Conservation (phyloP, 2,797 vertebrate species). For the Lacerta agilis region DNA sequence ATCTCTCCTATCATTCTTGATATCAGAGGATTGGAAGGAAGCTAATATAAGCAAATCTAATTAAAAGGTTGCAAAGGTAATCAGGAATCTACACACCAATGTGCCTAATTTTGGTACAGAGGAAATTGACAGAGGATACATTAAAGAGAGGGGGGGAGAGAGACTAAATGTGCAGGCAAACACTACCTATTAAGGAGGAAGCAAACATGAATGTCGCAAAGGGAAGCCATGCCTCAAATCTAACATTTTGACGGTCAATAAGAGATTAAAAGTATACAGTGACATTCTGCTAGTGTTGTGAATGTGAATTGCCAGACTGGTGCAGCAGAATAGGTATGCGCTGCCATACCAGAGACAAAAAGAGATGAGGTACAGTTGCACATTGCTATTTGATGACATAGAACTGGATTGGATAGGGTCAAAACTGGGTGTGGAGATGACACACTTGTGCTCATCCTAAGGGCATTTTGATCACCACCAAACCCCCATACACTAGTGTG, state of each 20-base stretch:
- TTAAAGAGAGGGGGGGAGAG: background rate
- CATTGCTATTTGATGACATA: background rate
- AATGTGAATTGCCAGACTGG: background rate
- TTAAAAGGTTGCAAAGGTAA: conserved; percentile 16
- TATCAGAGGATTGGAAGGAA: background rate
- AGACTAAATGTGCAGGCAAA: background rate
- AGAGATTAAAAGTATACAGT: background rate
- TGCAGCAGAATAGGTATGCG: background rate
- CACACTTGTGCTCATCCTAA: background rate
- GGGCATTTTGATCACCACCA: background rate
- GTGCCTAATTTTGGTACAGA: background rate
- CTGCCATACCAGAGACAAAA: background rate
- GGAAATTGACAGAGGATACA: background rate
- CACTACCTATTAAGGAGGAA: background rate
- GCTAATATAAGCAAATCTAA: background rate
- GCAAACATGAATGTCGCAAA: background rate
- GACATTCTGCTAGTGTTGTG: background rate
- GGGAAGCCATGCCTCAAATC: background rate
- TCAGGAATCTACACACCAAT: background rate
- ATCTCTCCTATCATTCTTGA: background rate
- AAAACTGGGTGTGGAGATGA: background rate
- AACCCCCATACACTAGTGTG: background rate
- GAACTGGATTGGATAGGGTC: background rate
- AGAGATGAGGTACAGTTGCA: background rate
- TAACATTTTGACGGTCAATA: background rate